Evolutionary conservation across 2,797 vertebrate species (phyloP), one percentile per base, ranked within the genome.

Genomic region (Holocentrus rufus): DNA sequence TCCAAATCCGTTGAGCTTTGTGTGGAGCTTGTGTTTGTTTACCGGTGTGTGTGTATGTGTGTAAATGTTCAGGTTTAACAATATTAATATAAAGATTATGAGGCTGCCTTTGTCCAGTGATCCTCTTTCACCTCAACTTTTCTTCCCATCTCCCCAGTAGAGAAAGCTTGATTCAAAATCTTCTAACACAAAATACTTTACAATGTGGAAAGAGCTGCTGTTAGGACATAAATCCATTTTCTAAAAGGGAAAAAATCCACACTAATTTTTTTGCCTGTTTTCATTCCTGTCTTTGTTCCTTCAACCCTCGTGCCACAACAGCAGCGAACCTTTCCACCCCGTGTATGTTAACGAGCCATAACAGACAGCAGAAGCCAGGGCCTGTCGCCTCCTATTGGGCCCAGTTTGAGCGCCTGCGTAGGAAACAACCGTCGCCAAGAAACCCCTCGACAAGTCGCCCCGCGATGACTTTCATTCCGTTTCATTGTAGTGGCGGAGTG

Each of bases 301-400:
- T 57, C 8, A 42, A 50, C 63, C 7, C 36, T 58, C 30, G 1
- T 69, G 74, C 79, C 71, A 72, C 69, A 65, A 62, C 69, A 74
- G 79, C 83, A 62, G 69, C 3, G 55, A 84, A 87, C 80, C 89
- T 91, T 90, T 91, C 90, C 82, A 88, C 36, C 77, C 70, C 54
- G 58, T 77, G 86, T 88, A 88, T 10, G 78, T 75, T 92, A 93
- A 92, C 70, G 68, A 88, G 69, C 86, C 80, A 34, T 91, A 91
- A 93, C 92, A 91, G 86, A 88, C 82, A 84, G 85, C 92, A 93
- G 91, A 87, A 79, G 82, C 85, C 83, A 52, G 77, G 20, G 59
- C 84, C 90, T 89, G 92, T 93, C 90, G 65, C 80, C 81, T 92
- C 83, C 74, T 23, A 85, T 94, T 89, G 78, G 63, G 49, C 42